phyloP scores from a whole-genome alignment of 2,797 vertebrate species.

The Babyrousa celebensis region DNA sequence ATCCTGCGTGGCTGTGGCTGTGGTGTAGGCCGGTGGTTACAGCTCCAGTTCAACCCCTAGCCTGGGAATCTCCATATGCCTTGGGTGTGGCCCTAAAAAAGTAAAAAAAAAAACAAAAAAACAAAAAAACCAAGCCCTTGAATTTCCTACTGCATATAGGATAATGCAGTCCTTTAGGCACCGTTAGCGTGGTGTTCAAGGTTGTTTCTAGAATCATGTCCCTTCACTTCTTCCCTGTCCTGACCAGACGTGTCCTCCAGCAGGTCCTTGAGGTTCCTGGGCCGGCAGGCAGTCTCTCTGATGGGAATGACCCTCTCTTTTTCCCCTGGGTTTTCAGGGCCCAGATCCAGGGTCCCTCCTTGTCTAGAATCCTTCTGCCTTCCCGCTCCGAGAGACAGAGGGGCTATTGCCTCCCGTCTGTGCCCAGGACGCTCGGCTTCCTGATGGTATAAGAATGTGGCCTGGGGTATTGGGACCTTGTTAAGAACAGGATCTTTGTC shows the following conservation, averaged over 20 bases:
- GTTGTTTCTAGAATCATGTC: not conserved
- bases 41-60: too few species aligned
- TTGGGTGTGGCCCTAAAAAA: too few species aligned
- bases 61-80: too few species aligned
- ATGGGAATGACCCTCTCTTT: not conserved
- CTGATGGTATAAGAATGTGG: not conserved
- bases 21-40: too few species aligned
- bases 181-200: not conserved
- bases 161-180: not conserved
- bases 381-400: not conserved
- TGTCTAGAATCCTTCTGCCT: not conserved
- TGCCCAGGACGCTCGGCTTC: not conserved
- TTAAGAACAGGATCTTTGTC: not conserved
- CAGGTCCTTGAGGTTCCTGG: not conserved
- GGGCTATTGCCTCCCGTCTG: not conserved
- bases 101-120: too few species aligned
- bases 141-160: not conserved
- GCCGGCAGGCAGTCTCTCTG: not conserved
- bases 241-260: not conserved
- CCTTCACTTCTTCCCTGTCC: not conserved
- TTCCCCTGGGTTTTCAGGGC: not conserved
- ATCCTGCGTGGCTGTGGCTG: too few species aligned
- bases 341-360: not conserved
- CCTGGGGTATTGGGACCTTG: not conserved
- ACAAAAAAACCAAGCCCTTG: not conserved